A percentile compares a stretch with the other conserved stretches of the same genome.
Evolutionary conservation across 2,113 vertebrate species (phyloP).

Genomic region (Amphiprion ocellaris): DNA sequence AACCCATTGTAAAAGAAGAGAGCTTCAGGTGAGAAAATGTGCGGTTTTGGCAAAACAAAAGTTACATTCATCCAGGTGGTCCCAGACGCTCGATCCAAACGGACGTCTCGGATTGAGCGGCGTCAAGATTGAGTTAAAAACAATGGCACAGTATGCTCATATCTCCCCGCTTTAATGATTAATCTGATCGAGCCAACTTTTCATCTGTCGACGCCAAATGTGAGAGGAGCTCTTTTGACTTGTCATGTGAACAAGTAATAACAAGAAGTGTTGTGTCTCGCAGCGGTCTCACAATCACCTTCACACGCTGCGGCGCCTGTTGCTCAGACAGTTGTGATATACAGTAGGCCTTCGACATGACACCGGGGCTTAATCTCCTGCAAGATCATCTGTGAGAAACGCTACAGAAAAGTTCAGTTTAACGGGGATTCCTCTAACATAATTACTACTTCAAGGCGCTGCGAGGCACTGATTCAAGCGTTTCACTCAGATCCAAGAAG

Average conservation of each 20-base stretch:
- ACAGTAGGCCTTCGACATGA: not conserved
- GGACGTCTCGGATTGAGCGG: constrained; percentile 66
- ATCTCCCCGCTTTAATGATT: constrained; percentile 83
- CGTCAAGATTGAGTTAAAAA: constrained; percentile 73
- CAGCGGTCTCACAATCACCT: constrained; percentile 49
- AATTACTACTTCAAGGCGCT: constrained; percentile 19
- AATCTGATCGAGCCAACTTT: constrained; percentile 84
- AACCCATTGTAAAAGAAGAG: constrained; percentile 67
- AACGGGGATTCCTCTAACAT: constrained; percentile 32
- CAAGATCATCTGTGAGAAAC: constrained; percentile 1
- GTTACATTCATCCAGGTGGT: constrained; percentile 82
- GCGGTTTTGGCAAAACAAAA: constrained; percentile 78
- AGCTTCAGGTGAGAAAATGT: constrained; percentile 78
- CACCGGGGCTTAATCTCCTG: constrained; percentile 30
- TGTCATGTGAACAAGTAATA: constrained; percentile 76
- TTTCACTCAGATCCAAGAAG: constrained; percentile 43
- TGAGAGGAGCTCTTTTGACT: constrained; percentile 65
- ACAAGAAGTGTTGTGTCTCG: constrained; percentile 85
- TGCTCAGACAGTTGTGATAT: constrained; percentile 44
- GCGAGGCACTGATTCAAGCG: constrained; percentile 33
- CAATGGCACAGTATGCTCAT: constrained; percentile 62
- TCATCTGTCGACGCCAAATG: constrained; percentile 77
- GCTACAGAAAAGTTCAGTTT: constrained; percentile 9
- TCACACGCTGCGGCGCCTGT: constrained; percentile 48
- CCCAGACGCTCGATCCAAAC: constrained; percentile 82